These are phyloP conservation scores for Junco hyemalis DNA, from an alignment of 2,113 vertebrate genomes.

Conservation along the genomic window DNA sequence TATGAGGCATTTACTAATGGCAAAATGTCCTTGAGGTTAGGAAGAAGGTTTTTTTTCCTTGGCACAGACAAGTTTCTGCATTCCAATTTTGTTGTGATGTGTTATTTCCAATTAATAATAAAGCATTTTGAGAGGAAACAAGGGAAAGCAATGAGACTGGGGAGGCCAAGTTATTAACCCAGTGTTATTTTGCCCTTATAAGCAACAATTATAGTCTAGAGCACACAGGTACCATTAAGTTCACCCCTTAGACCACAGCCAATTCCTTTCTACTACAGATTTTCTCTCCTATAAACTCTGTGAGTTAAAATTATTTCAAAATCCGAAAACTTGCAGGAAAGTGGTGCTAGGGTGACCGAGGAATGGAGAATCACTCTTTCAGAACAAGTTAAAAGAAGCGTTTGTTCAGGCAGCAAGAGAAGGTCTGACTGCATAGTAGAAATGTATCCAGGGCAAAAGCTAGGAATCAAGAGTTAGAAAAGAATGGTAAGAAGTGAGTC, in stretches of 20 bases:
- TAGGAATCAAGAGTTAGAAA: not conserved
- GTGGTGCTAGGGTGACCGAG: not conserved
- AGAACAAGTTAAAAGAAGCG: not conserved
- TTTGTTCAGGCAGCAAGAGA: not conserved
- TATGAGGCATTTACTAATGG: slow-evolving; percentile 16
- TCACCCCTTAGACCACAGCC: not conserved
- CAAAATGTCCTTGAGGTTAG: slow-evolving; percentile 44
- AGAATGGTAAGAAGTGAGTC: not conserved
- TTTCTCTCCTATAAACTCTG: not conserved
- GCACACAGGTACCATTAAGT: not conserved
- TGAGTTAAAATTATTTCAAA: not conserved
- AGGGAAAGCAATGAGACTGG: not conserved
- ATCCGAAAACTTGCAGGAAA: not conserved
- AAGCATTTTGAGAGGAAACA: slow-evolving; percentile 10
- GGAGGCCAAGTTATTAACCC: slow-evolving; percentile 27
- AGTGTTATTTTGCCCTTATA: not conserved
- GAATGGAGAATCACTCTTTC: not conserved
- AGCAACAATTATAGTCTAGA: not conserved
- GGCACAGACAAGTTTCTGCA: not conserved
- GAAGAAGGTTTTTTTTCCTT: not conserved
- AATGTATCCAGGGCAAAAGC: not conserved
- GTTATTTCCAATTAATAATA: slow-evolving; percentile 39
- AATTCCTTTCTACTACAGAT: not conserved
- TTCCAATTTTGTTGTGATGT: slow-evolving; percentile 22
- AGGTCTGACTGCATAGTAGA: not conserved